phyloP scores from a whole-genome alignment of 2,797 vertebrate species.

The Nothura maculosa region DNA sequence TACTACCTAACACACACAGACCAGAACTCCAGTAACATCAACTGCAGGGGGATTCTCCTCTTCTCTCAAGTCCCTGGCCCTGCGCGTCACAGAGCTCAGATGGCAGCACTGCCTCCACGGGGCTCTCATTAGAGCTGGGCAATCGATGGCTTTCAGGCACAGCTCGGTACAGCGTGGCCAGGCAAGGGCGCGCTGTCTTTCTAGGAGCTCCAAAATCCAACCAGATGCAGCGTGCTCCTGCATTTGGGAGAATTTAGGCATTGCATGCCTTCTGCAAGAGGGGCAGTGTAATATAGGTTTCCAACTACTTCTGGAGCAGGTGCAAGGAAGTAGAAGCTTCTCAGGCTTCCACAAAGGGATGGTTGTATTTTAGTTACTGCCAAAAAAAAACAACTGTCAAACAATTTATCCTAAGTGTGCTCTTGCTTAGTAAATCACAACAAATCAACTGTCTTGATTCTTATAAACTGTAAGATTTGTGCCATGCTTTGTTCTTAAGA shows the following conservation, averaged over 20 bases:
- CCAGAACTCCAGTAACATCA: not conserved
- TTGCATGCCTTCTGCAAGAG: not conserved
- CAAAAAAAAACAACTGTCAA: not conserved
- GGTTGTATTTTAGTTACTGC: not conserved
- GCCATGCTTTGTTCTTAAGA: not conserved
- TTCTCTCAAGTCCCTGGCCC: not conserved
- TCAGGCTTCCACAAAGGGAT: accelerated
- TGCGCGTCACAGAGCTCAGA: not conserved
- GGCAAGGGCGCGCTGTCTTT: not conserved
- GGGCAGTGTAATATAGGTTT: not conserved
- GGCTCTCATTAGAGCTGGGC: not conserved
- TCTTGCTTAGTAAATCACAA: not conserved
- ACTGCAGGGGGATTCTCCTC: not conserved
- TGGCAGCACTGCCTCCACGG: not conserved
- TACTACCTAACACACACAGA: not conserved
- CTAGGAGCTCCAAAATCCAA: not conserved
- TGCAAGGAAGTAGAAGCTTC: not conserved
- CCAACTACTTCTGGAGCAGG: not conserved
- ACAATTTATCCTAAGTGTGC: not conserved
- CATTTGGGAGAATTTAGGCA: not conserved
- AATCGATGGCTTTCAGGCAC: not conserved
- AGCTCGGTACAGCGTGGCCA: not conserved
- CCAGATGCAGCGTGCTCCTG: not conserved
- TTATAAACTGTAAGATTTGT: not conserved
- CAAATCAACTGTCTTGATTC: not conserved